Conservation (phyloP, 2,113 vertebrate genomes). For the Tragulus kanchil region DNA sequence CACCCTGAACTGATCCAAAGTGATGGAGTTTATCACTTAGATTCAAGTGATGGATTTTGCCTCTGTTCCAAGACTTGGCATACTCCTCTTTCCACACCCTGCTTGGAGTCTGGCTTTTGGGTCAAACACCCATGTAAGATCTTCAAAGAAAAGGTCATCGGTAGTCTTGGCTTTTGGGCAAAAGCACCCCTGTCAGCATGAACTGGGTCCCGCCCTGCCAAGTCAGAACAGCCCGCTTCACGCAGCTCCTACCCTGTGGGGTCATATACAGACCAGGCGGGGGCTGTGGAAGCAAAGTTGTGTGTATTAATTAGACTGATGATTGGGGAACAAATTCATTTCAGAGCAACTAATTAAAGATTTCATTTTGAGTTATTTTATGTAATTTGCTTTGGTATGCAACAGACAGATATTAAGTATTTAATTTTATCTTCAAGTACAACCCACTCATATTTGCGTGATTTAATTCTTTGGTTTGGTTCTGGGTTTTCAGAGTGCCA, state of each 20-base stretch:
- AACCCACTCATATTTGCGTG: neutral
- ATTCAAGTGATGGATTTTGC: neutral
- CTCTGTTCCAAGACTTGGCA: rapidly evolving
- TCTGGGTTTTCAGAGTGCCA: neutral
- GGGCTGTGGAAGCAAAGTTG: neutral
- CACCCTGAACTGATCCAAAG: too few relatives aligned
- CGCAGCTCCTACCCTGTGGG: rapidly evolving
- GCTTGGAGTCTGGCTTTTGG: neutral
- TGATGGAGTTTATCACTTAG: neutral
- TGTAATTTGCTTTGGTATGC: conserved; percentile 67
- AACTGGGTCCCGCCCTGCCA: neutral
- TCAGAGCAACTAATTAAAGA: conserved; percentile 68
- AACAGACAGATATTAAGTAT: conserved; percentile 55
- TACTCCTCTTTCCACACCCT: neutral
- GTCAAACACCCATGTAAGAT: rapidly evolving
- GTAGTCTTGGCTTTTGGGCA: rapidly evolving
- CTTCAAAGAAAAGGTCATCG: neutral
- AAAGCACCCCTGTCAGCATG: neutral
- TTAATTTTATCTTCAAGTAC: conserved; percentile 52
- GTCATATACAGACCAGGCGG: too few relatives aligned
- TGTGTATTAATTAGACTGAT: conserved; percentile 67
- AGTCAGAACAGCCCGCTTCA: neutral
- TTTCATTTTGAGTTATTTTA: conserved; percentile 66
- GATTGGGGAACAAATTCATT: conserved; percentile 41
- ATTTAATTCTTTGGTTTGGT: conserved; percentile 1